A percentile compares a stretch with the other conserved stretches of the same genome.
phyloP scores from a whole-genome alignment of 2,113 vertebrate genomes.

The Prionailurus bengalensis region DNA sequence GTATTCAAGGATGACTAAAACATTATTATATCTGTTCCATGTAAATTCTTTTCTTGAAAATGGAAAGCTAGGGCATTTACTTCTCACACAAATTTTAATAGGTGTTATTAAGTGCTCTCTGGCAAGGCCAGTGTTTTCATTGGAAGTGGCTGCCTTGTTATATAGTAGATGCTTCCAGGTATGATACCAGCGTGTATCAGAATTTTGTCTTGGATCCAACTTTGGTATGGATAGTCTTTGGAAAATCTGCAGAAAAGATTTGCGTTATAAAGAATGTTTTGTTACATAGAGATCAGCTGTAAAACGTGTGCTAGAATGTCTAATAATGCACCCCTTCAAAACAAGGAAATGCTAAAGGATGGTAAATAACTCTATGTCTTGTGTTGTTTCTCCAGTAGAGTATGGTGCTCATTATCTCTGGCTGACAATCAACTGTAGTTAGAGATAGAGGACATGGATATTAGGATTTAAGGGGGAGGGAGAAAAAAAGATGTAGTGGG shows the following conservation, averaged over 20 bases:
- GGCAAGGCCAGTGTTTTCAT: constrained; percentile 60
- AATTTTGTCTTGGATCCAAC: background rate
- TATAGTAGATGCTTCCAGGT: constrained; percentile 30
- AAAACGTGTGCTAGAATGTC: background rate
- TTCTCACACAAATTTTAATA: constrained; percentile 33
- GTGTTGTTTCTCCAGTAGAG: background rate
- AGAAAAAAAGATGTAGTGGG: background rate
- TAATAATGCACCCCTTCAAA: background rate
- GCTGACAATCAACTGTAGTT: background rate
- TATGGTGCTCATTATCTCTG: background rate
- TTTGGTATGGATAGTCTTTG: background rate
- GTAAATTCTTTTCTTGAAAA: constrained; percentile 49
- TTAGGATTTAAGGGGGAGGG: background rate
- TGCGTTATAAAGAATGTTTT: background rate
- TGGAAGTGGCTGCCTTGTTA: constrained; percentile 40
- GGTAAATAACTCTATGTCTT: background rate
- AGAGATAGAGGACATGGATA: background rate
- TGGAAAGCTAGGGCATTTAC: constrained; percentile 14
- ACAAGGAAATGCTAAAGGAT: background rate
- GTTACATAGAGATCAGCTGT: background rate
- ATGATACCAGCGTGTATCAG: constrained; percentile 51
- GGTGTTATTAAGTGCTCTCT: constrained; percentile 45
- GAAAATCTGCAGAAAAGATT: constrained; percentile 56
- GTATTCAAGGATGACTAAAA: constrained; percentile 31
- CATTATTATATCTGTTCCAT: background rate